phyloP scores from a whole-genome alignment of 2,113 vertebrate species.

The Callospermophilus lateralis region DNA sequence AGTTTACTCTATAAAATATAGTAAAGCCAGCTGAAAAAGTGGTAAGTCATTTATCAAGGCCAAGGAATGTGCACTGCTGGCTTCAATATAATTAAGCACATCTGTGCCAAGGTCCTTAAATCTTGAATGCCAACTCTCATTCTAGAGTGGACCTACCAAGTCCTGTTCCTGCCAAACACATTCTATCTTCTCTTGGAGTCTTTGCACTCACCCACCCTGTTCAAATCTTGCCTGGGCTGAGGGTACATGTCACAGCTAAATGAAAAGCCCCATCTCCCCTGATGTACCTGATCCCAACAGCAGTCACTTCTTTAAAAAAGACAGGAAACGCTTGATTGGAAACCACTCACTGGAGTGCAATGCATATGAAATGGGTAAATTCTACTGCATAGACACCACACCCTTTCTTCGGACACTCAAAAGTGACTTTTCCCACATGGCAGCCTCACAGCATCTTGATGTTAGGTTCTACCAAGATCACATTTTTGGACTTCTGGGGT shows the following conservation, averaged over 20 bases:
- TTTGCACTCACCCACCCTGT: not conserved
- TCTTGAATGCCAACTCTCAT: conserved; percentile 30
- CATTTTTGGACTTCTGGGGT: conserved; percentile 28
- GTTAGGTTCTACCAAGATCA: conserved; percentile 60
- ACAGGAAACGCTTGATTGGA: conserved; percentile 33
- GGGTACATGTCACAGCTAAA: conserved; percentile 1
- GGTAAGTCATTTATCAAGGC: conserved; percentile 59
- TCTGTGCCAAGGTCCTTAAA: conserved; percentile 13
- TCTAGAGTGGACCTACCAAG: not conserved
- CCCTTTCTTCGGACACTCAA: conserved; percentile 34
- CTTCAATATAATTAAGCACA: conserved; percentile 22
- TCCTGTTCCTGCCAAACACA: conserved; percentile 29
- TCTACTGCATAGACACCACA: conserved; percentile 7
- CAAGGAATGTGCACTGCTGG: conserved; percentile 50
- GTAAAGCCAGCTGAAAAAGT: conserved; percentile 47
- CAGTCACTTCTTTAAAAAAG: conserved; percentile 40
- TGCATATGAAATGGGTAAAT: not conserved
- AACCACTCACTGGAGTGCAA: not conserved
- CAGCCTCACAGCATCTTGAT: conserved; percentile 35
- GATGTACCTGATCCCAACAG: conserved; percentile 18
- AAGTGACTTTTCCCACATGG: conserved; percentile 24
- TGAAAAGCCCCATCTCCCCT: not conserved
- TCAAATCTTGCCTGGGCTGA: conserved; percentile 29
- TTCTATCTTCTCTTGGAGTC: conserved; percentile 22
- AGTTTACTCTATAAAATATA: conserved; percentile 58